phyloP scores from a whole-genome alignment of 2,113 vertebrate genomes.

The Xenopus borealis region DNA sequence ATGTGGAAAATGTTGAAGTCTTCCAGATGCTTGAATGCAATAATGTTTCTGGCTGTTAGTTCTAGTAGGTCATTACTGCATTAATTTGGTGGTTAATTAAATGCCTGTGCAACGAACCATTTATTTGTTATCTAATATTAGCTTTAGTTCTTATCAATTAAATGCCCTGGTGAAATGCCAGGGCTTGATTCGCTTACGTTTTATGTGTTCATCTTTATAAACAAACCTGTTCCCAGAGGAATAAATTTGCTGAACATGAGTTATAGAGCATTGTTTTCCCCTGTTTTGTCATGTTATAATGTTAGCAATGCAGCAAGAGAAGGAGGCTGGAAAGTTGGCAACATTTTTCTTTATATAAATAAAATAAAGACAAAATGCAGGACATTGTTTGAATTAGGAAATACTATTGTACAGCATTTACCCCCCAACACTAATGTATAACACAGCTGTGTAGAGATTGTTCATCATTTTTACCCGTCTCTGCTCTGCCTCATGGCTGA shows the following conservation, averaged over 20 bases:
- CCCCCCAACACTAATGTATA: too few relatives aligned
- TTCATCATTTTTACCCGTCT: too few relatives aligned
- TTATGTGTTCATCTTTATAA: constrained; percentile 70
- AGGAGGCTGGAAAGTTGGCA: not conserved
- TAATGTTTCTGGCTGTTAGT: constrained; percentile 78
- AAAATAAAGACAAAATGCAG: too few relatives aligned
- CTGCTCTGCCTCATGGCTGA: too few relatives aligned
- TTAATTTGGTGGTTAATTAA: constrained; percentile 85
- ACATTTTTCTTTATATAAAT: too few relatives aligned
- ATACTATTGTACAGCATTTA: too few relatives aligned
- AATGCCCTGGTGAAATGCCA: constrained; percentile 79
- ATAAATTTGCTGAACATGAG: constrained; percentile 21
- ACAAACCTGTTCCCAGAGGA: constrained; percentile 53
- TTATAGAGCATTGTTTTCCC: constrained; percentile 27
- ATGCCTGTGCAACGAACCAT: constrained; percentile 82
- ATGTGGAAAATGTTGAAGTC: constrained; percentile 64
- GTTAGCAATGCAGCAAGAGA: not conserved
- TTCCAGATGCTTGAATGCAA: constrained; percentile 73
- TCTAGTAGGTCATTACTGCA: constrained; percentile 82
- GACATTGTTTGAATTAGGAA: too few relatives aligned
- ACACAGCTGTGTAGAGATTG: too few relatives aligned
- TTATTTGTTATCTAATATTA: constrained; percentile 86
- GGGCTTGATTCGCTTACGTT: constrained; percentile 74
- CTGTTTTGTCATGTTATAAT: constrained; percentile 14
- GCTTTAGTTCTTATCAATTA: constrained; percentile 84